Evolutionary conservation across 2,113 vertebrate genomes (phyloP).

Genomic region (Platysteira castanea): DNA sequence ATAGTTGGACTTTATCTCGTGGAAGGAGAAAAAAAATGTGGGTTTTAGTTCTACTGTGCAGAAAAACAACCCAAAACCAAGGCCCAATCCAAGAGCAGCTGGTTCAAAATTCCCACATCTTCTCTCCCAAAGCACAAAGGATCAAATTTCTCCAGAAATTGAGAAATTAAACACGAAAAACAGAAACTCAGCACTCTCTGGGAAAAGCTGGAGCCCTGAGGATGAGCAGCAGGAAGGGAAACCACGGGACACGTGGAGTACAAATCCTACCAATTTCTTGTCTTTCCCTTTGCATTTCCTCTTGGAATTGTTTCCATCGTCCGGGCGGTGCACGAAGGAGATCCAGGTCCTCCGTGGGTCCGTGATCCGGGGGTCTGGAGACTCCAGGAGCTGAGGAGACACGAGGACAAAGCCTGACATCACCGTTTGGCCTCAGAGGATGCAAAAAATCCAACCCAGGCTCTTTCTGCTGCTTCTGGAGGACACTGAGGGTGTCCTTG

Average conservation of each 20-base stretch:
- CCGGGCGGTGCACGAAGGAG: slow-evolving; percentile 88
- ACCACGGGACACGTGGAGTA: accelerated
- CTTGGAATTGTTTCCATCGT: slow-evolving; percentile 74
- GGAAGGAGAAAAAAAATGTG: not conserved
- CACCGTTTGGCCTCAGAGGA: not conserved
- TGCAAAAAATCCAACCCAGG: not conserved
- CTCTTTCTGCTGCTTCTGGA: not conserved
- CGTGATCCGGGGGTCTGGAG: slow-evolving; percentile 72
- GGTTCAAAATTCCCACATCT: not conserved
- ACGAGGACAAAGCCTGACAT: not conserved
- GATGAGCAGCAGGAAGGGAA: not conserved
- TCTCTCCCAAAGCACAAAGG: not conserved
- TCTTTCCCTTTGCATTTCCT: slow-evolving; percentile 82
- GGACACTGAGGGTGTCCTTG: not conserved
- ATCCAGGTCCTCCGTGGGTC: slow-evolving; percentile 91
- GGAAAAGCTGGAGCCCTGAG: not conserved
- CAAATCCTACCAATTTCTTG: slow-evolving; percentile 80
- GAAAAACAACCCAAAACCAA: not conserved
- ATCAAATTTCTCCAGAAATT: not conserved
- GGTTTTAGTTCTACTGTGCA: not conserved
- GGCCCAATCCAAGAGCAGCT: not conserved
- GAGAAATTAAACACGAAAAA: not conserved
- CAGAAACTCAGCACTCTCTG: accelerated
- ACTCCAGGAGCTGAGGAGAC: slow-evolving; percentile 73
- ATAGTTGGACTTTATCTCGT: not conserved